Evolutionary conservation across 2,888 invertebrate species (phyloP).

Genomic region (Galerucella nymphaeae): DNA sequence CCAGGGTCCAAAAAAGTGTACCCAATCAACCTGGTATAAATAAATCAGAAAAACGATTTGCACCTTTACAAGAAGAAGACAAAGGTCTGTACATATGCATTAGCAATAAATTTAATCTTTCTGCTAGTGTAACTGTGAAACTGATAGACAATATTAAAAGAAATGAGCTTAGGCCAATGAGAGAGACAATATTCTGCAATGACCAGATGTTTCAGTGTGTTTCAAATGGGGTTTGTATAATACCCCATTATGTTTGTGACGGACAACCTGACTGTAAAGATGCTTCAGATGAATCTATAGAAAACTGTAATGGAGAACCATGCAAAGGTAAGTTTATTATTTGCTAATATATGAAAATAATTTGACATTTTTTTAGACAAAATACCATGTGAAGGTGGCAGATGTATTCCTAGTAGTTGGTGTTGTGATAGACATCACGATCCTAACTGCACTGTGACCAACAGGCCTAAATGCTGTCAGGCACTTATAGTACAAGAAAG

Average conservation of each 20-base stretch:
- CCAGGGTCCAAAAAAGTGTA: slow-evolving; percentile 38
- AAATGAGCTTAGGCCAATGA: slow-evolving; percentile 46
- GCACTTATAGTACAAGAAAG: slow-evolving; percentile 55
- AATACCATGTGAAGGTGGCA: slow-evolving; percentile 65
- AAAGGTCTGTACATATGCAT: slow-evolving; percentile 60
- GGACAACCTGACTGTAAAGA: slow-evolving; percentile 67
- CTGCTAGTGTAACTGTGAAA: slow-evolving; percentile 55
- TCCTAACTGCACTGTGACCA: slow-evolving; percentile 65
- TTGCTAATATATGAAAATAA: background rate
- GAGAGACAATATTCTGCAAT: slow-evolving; percentile 56
- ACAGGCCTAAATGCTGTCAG: slow-evolving; percentile 65
- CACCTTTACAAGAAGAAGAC: slow-evolving; percentile 56
- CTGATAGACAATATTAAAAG: slow-evolving; percentile 52
- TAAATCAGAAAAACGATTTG: slow-evolving; percentile 57
- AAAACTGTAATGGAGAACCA: slow-evolving; percentile 63
- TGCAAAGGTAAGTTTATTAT: slow-evolving; percentile 60
- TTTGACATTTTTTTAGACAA: slow-evolving; percentile 58
- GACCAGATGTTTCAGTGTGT: slow-evolving; percentile 61
- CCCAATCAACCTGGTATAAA: slow-evolving; percentile 49
- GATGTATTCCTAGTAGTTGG: slow-evolving; percentile 68
- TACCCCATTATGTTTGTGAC: slow-evolving; percentile 67
- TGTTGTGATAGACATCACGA: slow-evolving; percentile 67
- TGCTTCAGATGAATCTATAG: slow-evolving; percentile 66
- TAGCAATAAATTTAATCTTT: slow-evolving; percentile 58
- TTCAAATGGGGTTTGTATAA: slow-evolving; percentile 64